Evolutionary conservation across 2,797 vertebrate genomes (phyloP).

Genomic region (Agapornis canus): DNA sequence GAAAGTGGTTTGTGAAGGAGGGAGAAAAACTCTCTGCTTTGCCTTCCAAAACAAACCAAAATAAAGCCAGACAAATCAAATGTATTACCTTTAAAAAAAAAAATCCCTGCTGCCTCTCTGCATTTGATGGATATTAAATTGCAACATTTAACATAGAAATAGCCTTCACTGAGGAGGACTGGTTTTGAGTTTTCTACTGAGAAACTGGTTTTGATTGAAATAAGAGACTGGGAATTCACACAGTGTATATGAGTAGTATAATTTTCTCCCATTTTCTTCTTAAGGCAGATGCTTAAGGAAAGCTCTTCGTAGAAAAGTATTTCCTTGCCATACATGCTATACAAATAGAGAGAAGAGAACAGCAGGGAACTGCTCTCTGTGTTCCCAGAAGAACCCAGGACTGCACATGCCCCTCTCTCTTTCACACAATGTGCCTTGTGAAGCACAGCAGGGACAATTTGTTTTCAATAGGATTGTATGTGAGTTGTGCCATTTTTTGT

Average conservation of each 20-base stretch:
- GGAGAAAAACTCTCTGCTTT: not conserved
- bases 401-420: not conserved
- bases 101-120: not conserved
- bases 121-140: not conserved
- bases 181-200: not conserved
- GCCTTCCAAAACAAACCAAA: not conserved
- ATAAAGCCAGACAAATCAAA: not conserved
- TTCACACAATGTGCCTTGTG: not conserved
- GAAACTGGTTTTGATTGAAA: constrained; percentile 22
- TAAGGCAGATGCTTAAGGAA: not conserved
- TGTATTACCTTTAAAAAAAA: not conserved
- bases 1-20: not conserved
- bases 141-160: not conserved
- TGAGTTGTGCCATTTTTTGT: not conserved
- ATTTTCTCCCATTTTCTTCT: constrained; percentile 6
- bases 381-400: not conserved
- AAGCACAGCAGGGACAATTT: not conserved
- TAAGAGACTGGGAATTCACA: not conserved
- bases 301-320: not conserved
- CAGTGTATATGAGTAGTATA: not conserved
- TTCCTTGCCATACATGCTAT: not conserved
- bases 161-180: not conserved
- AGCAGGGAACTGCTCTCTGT: not conserved
- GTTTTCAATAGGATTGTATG: not conserved
- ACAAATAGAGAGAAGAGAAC: not conserved